These are phyloP conservation scores for Eidolon helvum DNA, from an alignment of 2,113 vertebrate genomes.

Conservation along the genomic window DNA sequence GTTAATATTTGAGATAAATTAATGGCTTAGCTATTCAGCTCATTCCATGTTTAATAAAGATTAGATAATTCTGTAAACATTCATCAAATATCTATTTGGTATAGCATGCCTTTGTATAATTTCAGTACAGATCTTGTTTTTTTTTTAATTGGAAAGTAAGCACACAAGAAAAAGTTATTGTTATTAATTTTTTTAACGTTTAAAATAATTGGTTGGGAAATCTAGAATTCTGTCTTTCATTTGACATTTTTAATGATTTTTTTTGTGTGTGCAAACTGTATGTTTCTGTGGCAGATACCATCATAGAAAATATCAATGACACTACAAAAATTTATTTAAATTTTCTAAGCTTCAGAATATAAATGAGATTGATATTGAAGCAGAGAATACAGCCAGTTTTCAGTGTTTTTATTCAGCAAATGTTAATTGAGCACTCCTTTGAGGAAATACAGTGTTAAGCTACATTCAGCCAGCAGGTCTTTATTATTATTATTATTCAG, in stretches of 20 bases:
- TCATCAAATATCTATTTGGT: background rate
- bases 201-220: conserved; percentile 36
- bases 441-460: background rate
- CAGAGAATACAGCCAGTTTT: background rate
- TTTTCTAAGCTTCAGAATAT: conserved; percentile 7
- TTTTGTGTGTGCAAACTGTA: background rate
- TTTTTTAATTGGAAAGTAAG: background rate
- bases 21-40: background rate
- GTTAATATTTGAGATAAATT: conserved; percentile 2
- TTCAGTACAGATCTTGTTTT: background rate
- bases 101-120: background rate
- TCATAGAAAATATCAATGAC: conserved; percentile 17
- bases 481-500: background rate
- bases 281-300: background rate
- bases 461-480: background rate
- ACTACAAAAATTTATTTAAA: background rate
- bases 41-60: background rate
- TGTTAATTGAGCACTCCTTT: background rate
- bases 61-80: background rate
- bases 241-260: conserved; percentile 14
- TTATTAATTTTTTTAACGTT: background rate
- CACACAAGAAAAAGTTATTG: background rate
- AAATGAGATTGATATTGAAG: background rate
- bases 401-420: background rate
- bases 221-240: conserved; percentile 38